Evolutionary conservation across 2,797 vertebrate genomes (phyloP), one percentile per base, ranked within the genome.

Genomic region (Euphonia xanthogaster): DNA sequence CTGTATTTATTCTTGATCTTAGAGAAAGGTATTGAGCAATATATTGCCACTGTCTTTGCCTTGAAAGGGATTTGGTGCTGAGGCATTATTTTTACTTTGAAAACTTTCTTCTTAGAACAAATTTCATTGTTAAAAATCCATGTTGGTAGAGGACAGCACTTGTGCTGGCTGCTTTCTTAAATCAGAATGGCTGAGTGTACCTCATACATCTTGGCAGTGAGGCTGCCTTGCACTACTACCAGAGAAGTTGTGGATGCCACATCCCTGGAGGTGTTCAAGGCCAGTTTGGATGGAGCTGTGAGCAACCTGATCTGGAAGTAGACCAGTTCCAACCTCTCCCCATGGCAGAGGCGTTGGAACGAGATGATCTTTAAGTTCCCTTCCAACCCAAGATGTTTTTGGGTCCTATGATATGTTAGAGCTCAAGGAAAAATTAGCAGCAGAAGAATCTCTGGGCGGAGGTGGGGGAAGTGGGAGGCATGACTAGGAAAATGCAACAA

Each of bases 311-410:
- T n/a, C 31, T 62, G 44, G 48, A 24, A 3, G 10, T 25, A 68
- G 20, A 6, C 24, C 33, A 18, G 4, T 37, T 47, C 33, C 33
- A 58, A 37, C 24, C 24, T 42, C 9, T 44, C 13, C 9, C 23
- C 1, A 0, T n/a, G 12, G 7, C 1, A 1, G 6, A 16, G 10
- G 15, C 10, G 9, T 10, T 67, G 27, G 23, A 54, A 60, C 19
- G 9, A 67, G 19, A 35, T 67, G 27, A 61, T 54, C 54, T 61
- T 48, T 48, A 37, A n/a, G 7, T 9, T 42, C 9, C 31, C 27
- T 68, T 61, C 35, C 19, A 81, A 30, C 19, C 4, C 16, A 68
- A 81, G 35, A n/a, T 6, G 22, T 44, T 70, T 55, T 50, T 48
- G 23, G 13, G 16, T 44, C 55, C 62, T 44, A 7, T 55, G 11